Evolutionary conservation across 2,888 invertebrate species (phyloP).

Genomic region (Pharmacophagus antenor): DNA sequence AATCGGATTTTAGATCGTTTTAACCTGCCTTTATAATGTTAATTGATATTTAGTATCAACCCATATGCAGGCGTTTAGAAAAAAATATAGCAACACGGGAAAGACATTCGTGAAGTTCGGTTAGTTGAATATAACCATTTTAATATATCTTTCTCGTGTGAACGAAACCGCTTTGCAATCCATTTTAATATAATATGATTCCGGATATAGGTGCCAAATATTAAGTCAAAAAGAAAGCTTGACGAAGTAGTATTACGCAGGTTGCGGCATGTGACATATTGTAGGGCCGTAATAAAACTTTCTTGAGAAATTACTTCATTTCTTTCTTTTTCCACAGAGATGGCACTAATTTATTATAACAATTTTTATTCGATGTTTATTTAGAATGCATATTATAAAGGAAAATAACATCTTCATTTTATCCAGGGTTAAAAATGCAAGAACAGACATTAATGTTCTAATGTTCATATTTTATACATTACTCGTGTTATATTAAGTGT

Average conservation of each 20-base stretch:
- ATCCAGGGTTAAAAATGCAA: not conserved
- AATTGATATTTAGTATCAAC: too few relatives aligned
- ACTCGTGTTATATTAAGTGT: too few relatives aligned
- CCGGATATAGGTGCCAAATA: not conserved
- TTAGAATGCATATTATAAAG: not conserved
- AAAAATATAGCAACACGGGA: too few relatives aligned
- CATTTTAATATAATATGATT: not conserved
- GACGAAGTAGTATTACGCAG: constrained; percentile 16
- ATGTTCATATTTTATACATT: too few relatives aligned
- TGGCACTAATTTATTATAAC: constrained; percentile 20
- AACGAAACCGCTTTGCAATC: not conserved
- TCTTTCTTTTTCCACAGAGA: constrained; percentile 19
- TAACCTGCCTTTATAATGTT: too few relatives aligned
- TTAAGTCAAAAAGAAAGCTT: constrained; percentile 4
- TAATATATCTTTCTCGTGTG: not conserved
- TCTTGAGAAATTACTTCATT: constrained; percentile 22
- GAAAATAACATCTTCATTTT: not conserved
- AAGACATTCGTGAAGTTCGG: too few relatives aligned
- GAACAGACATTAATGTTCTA: too few relatives aligned
- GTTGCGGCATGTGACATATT: constrained; percentile 19
- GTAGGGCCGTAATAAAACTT: constrained; percentile 24
- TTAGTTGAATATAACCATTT: too few relatives aligned
- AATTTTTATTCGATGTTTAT: constrained; percentile 4
- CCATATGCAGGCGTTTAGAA: too few relatives aligned
- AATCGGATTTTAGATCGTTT: too few relatives aligned